Conservation (phyloP, 2,888 invertebrate genomes). For the Agrotis segetum region DNA sequence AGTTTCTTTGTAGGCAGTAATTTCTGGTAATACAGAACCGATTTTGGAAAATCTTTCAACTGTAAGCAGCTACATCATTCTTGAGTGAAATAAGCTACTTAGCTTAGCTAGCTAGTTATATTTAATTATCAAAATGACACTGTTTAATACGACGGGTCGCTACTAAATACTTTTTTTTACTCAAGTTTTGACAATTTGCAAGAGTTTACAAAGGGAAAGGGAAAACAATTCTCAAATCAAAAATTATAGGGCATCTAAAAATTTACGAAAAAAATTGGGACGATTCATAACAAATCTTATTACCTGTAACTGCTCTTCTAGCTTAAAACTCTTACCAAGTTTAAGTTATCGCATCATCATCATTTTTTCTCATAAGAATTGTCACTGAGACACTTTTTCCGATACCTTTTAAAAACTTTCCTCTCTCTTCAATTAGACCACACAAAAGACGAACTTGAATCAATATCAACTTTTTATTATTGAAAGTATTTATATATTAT, state of each 20-base stretch:
- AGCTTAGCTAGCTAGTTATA: no score
- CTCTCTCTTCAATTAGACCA: conserved; percentile 62
- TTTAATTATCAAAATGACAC: no score
- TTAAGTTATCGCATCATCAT: background rate
- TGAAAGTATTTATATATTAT: conserved; percentile 90
- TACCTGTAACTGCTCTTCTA: background rate
- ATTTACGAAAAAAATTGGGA: background rate
- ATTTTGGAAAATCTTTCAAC: no score
- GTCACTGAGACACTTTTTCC: background rate
- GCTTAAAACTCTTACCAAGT: conserved; percentile 11
- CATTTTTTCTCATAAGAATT: background rate
- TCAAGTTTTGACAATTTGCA: no score
- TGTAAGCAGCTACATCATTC: no score
- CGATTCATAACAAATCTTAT: background rate
- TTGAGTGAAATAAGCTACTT: no score
- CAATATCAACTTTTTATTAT: conserved; percentile 89
- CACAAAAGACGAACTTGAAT: conserved; percentile 63
- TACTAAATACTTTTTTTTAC: no score
- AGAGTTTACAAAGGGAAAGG: no score
- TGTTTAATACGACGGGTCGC: no score
- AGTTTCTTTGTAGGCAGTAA: no score
- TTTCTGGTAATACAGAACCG: no score
- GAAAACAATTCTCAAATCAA: no score
- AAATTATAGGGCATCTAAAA: background rate
- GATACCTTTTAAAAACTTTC: conserved; percentile 24